phyloP scores from a whole-genome alignment of 2,797 vertebrate species.

The Mergus octosetaceus region DNA sequence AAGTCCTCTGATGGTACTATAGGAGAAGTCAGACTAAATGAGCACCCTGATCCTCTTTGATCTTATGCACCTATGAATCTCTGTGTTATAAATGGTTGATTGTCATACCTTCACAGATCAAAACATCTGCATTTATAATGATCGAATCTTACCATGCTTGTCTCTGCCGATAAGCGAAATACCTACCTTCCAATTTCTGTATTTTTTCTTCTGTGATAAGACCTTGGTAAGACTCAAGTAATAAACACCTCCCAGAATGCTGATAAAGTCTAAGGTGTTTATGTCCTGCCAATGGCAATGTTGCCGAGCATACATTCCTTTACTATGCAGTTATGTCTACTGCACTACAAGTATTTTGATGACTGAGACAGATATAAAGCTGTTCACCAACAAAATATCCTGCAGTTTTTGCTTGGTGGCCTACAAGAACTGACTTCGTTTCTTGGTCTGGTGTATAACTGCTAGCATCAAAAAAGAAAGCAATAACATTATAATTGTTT shows the following conservation, averaged over 20 bases:
- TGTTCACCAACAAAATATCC: background rate
- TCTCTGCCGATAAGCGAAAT: background rate
- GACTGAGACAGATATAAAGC: constrained; percentile 31
- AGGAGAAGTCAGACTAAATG: background rate
- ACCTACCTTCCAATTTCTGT: background rate
- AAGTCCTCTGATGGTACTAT: background rate
- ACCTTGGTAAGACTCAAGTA: constrained; percentile 12
- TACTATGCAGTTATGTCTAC: constrained; percentile 63
- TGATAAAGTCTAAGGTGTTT: constrained; percentile 39
- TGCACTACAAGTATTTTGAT: background rate
- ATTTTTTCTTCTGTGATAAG: background rate
- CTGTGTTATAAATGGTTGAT: background rate
- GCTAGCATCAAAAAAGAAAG: background rate
- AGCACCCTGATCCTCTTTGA: background rate
- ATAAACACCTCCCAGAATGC: constrained; percentile 21
- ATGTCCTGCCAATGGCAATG: background rate
- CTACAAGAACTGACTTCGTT: background rate
- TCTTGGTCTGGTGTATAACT: background rate
- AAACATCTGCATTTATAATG: background rate
- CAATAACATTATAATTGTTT: background rate
- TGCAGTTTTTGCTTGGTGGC: background rate
- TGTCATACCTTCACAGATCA: background rate
- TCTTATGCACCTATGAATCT: background rate
- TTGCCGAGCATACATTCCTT: constrained; percentile 45
- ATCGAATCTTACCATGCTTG: background rate